Evolutionary conservation across 2,888 invertebrate species (phyloP), one percentile per base, ranked within the genome.

Genomic region (Callyntrura guangdongensis): DNA sequence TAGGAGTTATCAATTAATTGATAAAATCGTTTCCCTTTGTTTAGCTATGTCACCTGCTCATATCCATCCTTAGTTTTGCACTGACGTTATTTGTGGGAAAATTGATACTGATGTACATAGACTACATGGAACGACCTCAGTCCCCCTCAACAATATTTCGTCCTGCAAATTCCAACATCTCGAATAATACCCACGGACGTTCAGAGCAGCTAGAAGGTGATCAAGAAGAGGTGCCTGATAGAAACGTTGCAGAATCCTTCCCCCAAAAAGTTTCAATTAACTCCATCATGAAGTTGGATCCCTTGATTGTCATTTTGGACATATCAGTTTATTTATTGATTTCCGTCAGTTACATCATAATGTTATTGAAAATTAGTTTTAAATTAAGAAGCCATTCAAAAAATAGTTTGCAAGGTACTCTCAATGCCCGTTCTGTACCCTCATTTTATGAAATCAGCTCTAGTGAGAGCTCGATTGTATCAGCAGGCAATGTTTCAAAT

Each of bases 71-170:
- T 22, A 86, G 86, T 27, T 91, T 86, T 59, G 72, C 61, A 3
- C 83, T 91, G 3, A 74, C 91, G 4, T 0, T 91, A 3, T 87
- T 91, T 25, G 86, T 91, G 11, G 91, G 91, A 11, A 86, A 91
- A 22, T 22, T 91, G 47, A 91, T 91, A 36, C 47, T 91, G 45
- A 86, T 91, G 91, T 91, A 91, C 69, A 86, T 91, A 9, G 77
- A 91, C 56, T 86, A 83, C 77, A 91, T 91, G 91, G 91, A 91
- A 74, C 72, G 83, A 49, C 89, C 89, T 17, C 86, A 74, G 20
- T 20, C n/a, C 11, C 6, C 77, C 0, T 27, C 25, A n/a, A 79
- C n/a, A 81, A 17, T 12, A 12, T 59, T 81, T n/a, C n/a, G 17
- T 12, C 17, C 14, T 8, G 69, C 45, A 2, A 72, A 36, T 45